These are phyloP conservation scores for Exocentrus adspersus DNA, from an alignment of 2,888 invertebrate genomes.

Conservation along the genomic window DNA sequence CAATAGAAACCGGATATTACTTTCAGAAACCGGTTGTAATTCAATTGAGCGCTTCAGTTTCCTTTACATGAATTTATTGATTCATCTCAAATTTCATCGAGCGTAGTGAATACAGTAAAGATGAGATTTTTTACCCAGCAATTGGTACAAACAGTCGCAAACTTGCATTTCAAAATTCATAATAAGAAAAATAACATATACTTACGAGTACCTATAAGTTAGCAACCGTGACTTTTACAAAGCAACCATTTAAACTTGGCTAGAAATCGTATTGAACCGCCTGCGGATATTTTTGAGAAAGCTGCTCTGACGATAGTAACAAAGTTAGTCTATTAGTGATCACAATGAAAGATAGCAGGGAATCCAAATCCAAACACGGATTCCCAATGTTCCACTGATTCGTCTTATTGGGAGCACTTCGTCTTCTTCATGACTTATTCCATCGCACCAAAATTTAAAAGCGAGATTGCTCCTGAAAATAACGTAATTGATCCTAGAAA, in stretches of 20 bases:
- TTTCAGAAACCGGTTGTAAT: constrained; percentile 38
- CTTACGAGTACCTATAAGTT: too few relatives aligned
- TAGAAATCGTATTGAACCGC: constrained; percentile 18
- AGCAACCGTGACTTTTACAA: not conserved
- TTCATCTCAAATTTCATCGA: constrained; percentile 34
- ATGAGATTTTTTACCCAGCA: constrained; percentile 25
- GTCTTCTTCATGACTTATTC: not conserved
- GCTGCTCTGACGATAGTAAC: constrained; percentile 48
- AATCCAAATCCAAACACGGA: constrained; percentile 17
- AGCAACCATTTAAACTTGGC: constrained; percentile 7
- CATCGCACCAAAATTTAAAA: not conserved
- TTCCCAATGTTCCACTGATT: constrained; percentile 2
- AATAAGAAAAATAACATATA: too few relatives aligned
- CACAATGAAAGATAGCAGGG: constrained; percentile 20
- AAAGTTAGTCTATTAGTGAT: constrained; percentile 56
- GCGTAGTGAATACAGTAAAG: constrained; percentile 4
- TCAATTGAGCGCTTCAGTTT: constrained; percentile 37
- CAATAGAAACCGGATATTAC: constrained; percentile 38
- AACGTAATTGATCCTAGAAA: too few relatives aligned
- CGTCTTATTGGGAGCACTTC: constrained; percentile 5
- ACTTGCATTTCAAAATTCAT: constrained; percentile 11
- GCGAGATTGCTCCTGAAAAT: too few relatives aligned
- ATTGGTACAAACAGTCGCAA: constrained; percentile 6
- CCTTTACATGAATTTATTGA: constrained; percentile 38
- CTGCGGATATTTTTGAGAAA: constrained; percentile 35